Base-by-base conservation (phyloP, 2,797 vertebrate genomes). In the Rhinella marina region DNA sequence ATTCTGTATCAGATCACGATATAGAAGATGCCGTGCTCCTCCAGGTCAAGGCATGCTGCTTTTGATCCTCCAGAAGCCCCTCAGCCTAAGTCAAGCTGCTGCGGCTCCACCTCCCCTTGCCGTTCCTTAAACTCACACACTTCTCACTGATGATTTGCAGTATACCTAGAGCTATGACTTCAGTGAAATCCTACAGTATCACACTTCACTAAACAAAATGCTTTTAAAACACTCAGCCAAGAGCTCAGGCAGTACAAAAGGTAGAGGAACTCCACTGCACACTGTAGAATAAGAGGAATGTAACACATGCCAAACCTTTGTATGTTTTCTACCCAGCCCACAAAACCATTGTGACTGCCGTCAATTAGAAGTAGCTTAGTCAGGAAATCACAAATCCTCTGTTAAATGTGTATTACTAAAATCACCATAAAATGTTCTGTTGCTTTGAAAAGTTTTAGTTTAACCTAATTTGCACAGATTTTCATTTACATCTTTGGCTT, bases 131-230 rank as follows among this genome's bases (percentile, higher is more conserved):
- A 56, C 72, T 50, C 62, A 56, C 80, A 77, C 32, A 88, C 23
- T 79, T 81, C 57, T 82, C 56, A 76, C 13, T 32, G 82, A 85
- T 72, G 87, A 88, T 85, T 85, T 80, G 64, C 82, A 72, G 54
- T 19, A 14, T 87, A 91, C 84, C 90, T 81, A 87, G 82, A 92
- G 88, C 87, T 61, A 19, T 25, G 64, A 83, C 88, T 90, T 90
- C 86, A 87, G 61, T 61, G 70, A 73, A 90, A 85, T 78, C 84
- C 79, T 54, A n/a, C 82, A 17, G 66, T 73, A 88, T 92, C 86
- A 91, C 86, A 90, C 84, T 80, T 91, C 90, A 88, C 90, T 90
- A 92, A 90, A 91, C 86, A 87, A 92, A 93, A 93, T 88, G 0
- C 85, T 90, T 91, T 93, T 86, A 81, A 88, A 93, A 87, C 88